A percentile compares a stretch with the other conserved stretches of the same genome.
Conservation (phyloP, 2,113 vertebrate genomes). For the Centropus bengalensis region DNA sequence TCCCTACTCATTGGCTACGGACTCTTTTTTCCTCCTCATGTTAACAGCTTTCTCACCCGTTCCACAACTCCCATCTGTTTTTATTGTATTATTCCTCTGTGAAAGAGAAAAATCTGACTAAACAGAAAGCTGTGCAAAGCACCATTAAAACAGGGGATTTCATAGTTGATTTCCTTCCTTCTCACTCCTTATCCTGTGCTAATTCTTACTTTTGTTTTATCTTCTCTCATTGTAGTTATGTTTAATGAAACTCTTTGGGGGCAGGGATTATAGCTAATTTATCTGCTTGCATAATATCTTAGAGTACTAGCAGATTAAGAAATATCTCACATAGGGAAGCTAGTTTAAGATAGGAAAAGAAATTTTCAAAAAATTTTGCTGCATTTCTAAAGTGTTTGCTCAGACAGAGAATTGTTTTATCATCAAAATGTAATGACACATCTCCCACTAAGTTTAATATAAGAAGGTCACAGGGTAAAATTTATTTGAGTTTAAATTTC, state of each 20-base stretch:
- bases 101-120: not conserved
- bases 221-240: not conserved
- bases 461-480: not conserved
- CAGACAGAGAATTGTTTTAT: not conserved
- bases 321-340: not conserved
- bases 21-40: accelerated
- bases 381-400: not conserved
- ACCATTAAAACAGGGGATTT: not conserved
- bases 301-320: not conserved
- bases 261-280: not conserved
- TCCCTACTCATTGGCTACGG: not conserved
- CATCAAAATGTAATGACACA: not conserved
- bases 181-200: not conserved
- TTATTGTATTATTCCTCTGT: not conserved
- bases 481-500: conserved; percentile 9
- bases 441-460: not conserved
- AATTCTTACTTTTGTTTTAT: not conserved
- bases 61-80: not conserved
- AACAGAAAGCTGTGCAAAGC: not conserved
- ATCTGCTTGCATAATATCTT: not conserved
- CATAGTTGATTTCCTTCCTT: not conserved
- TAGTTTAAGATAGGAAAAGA: not conserved
- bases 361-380: not conserved
- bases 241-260: not conserved
- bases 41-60: not conserved